Evolutionary conservation across 2,113 vertebrate genomes (phyloP), one percentile per base, ranked within the genome.

Genomic region (Ancistrus triradiatus): DNA sequence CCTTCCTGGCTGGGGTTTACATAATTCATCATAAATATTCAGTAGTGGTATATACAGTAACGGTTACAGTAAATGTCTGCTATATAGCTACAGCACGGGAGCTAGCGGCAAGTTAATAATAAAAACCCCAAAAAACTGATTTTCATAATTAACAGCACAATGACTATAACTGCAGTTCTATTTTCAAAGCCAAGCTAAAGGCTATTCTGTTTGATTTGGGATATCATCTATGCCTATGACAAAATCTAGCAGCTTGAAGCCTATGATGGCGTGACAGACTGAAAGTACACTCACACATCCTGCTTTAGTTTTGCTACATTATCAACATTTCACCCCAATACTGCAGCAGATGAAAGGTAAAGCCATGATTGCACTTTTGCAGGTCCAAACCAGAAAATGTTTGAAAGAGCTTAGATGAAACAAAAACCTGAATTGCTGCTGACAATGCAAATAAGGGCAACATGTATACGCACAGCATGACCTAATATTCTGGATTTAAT

Each of bases 1-100:
- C n/a, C 52, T 27, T 35, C 13, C 55, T 53, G 68, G 49, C 22
- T 52, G 35, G 11, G 25, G 13, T 38, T 38, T 21, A 15, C 15
- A 56, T 44, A 19, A 62, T 59, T 28, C 53, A 60, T 46, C 38
- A 63, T 35, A 72, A 63, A 67, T 47, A 47, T 60, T 47, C 6
- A 60, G 43, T 9, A 47, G 24, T 18, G 17, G 38, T 46, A 4
- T 22, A 31, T n/a, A 50, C 9, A 7, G n/a, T n/a, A n/a, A n/a
- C n/a, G n/a, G n/a, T n/a, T n/a, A n/a, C n/a, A n/a, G n/a, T n/a
- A n/a, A n/a, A n/a, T n/a, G n/a, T n/a, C n/a, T n/a, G n/a, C n/a
- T n/a, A n/a, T n/a, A n/a, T n/a, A n/a, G n/a, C n/a, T n/a, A n/a
- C n/a, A n/a, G n/a, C n/a, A n/a, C n/a, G n/a, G n/a, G n/a, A n/a